Percentiles rank a stretch among this genome's conserved stretches.
phyloP scores from a whole-genome alignment of 2,113 vertebrate genomes.

The Cyprinodon tularosa region DNA sequence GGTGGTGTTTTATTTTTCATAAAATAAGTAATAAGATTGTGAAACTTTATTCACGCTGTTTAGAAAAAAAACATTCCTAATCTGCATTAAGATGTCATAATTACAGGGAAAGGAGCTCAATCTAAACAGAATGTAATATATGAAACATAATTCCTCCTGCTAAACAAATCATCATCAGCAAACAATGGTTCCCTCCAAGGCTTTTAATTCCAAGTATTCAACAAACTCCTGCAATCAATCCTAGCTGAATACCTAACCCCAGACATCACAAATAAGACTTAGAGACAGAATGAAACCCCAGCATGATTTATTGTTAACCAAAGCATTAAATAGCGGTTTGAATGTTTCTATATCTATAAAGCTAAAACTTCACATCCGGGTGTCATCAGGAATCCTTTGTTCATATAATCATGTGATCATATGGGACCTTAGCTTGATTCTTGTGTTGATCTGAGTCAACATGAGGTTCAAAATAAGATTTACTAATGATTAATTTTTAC shows the following conservation, averaged over 20 bases:
- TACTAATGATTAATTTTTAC: slow-evolving; percentile 59
- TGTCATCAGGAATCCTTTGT: slow-evolving; percentile 24
- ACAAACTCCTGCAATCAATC: slow-evolving; percentile 56
- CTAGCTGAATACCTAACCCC: slow-evolving; percentile 45
- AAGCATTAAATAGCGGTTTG: slow-evolving; percentile 29
- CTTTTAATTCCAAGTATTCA: slow-evolving; percentile 49
- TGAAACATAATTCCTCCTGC: slow-evolving; percentile 33
- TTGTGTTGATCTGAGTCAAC: slow-evolving; percentile 53
- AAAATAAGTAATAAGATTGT: slow-evolving; percentile 50
- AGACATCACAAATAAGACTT: slow-evolving; percentile 48
- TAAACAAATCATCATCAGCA: slow-evolving; percentile 56
- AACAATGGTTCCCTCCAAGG: slow-evolving; percentile 58
- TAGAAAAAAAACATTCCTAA: slow-evolving; percentile 44
- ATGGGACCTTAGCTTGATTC: slow-evolving; percentile 28
- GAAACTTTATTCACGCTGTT: slow-evolving; percentile 56
- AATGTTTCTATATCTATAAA: slow-evolving; percentile 28
- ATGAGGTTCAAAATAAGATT: slow-evolving; percentile 57
- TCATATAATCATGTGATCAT: slow-evolving; percentile 11
- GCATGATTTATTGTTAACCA: slow-evolving; percentile 24
- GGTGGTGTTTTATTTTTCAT: slow-evolving; percentile 52
- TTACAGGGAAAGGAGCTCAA: slow-evolving; percentile 45
- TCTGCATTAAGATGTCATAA: slow-evolving; percentile 63
- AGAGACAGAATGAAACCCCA: slow-evolving; percentile 51
- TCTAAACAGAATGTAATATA: slow-evolving; percentile 38
- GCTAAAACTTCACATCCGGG: slow-evolving; percentile 10